Evolutionary conservation across 2,113 vertebrate genomes (phyloP).

Genomic region (Micronisus gabar): DNA sequence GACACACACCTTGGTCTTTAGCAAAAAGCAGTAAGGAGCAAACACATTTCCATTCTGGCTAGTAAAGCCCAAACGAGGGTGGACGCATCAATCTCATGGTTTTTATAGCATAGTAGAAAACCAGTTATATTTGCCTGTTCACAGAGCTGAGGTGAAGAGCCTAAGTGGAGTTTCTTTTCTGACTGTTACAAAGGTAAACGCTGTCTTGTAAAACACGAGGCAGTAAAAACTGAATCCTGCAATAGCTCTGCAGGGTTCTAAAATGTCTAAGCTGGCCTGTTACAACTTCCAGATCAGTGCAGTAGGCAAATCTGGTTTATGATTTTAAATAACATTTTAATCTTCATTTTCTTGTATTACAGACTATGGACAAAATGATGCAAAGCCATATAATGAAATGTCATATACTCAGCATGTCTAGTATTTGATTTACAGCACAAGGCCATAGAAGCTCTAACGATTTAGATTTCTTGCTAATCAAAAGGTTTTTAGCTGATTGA

Average conservation of each 20-base stretch:
- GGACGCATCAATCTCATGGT: background rate
- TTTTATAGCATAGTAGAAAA: background rate
- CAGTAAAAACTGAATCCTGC: conserved; percentile 15
- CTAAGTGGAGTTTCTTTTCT: background rate
- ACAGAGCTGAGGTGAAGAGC: background rate
- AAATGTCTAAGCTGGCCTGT: background rate
- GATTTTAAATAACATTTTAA: background rate
- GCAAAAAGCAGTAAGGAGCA: background rate
- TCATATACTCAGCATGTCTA: background rate
- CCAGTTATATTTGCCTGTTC: background rate
- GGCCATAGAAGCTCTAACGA: background rate
- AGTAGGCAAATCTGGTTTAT: background rate
- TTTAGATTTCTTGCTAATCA: background rate
- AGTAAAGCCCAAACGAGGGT: background rate
- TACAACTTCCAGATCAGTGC: background rate
- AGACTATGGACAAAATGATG: background rate
- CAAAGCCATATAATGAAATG: background rate
- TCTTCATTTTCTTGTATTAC: background rate
- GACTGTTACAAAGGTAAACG: background rate
- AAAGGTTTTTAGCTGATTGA: background rate
- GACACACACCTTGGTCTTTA: background rate
- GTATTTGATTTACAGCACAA: background rate
- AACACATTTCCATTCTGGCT: background rate
- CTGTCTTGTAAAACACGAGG: conserved; percentile 11
- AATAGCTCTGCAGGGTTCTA: background rate